Base-by-base conservation (phyloP, 2,888 invertebrate species). In the Teleiodes luculella region DNA sequence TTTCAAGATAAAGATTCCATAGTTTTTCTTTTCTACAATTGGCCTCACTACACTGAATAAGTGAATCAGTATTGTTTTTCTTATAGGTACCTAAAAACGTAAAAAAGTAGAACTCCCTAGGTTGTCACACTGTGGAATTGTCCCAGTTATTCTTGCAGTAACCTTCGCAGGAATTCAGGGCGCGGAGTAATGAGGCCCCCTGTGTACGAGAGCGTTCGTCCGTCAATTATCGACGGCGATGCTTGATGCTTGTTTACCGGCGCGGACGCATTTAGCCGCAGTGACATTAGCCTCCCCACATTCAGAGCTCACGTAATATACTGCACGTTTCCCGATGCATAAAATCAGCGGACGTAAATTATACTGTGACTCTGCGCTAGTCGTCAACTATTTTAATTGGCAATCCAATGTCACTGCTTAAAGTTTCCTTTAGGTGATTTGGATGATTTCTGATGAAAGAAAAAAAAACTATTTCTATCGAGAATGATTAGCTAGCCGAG, bases 171-270 rank as follows among this genome's bases (percentile, higher is more conserved):
- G 72, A 78, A 86, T 87, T 76, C 80, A 81, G 86, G 81, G 83
- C 87, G 79, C 77, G 77, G 78, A 83, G 80, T 88, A 88, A 89
- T 86, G 87, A 89, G 83, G 80, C 72, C 68, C 76, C 76, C 74
- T 75, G 85, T 81, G 20, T 43, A 28, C 39, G 85, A 82, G 83
- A 87, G 83, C 80, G 85, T 80, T 81, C 82, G 80, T 87, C 87
- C 82, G 80, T 87, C 87, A 87, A 88, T 89, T 88, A 88, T 86
- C 87, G 86, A 80, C 80, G 75, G 81, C 74, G 80, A 80, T 79
- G 74, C 79, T 41, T 18, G 39, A 13, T 43, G 43, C 43, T 80
- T 86, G 86, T 87, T 88, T 88, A 86, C 86, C 75, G 81, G 66
- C 78, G 74, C 72, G 83, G 80, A 83, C 86, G 84, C 85, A 85